Percentiles rank a stretch among this genome's conserved stretches.
Evolutionary conservation across 2,797 vertebrate species (phyloP).

Genomic region (Eupleurogrammus muticus): DNA sequence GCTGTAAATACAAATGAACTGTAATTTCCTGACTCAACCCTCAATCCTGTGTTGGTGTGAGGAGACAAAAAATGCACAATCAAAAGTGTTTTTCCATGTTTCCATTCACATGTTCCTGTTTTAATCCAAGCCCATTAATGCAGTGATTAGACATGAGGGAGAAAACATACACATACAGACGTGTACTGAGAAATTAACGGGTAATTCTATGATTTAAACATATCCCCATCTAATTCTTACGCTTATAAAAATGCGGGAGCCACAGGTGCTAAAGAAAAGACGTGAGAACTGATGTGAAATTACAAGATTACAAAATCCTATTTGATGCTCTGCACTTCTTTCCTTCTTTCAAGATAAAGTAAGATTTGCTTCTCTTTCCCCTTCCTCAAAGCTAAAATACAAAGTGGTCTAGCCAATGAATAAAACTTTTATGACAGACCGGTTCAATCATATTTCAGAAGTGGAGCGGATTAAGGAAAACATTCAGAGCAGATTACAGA

Average conservation of each 20-base stretch:
- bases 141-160: background rate
- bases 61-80: slow-evolving; percentile 1
- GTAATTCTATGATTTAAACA: background rate
- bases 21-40: background rate
- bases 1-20: slow-evolving; percentile 36
- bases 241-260: background rate
- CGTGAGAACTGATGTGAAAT: background rate
- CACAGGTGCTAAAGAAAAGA: background rate
- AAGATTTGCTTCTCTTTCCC: slow-evolving; percentile 11
- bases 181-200: background rate
- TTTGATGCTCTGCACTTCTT: background rate
- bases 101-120: slow-evolving; percentile 1
- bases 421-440: slow-evolving; percentile 18
- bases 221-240: background rate
- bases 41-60: background rate
- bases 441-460: slow-evolving; percentile 35
- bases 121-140: background rate
- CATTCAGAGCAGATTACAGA: slow-evolving; percentile 57
- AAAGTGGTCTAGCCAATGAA: slow-evolving; percentile 7
- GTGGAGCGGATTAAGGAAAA: slow-evolving; percentile 50
- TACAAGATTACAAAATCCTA: slow-evolving; percentile 21
- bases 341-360: too few relatives aligned
- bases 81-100: background rate
- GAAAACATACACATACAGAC: background rate
- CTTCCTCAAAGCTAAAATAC: slow-evolving; percentile 15